Evolutionary conservation across 1,140 invertebrate genomes (phyloP), one percentile per base, ranked within the genome.

Genomic region (Leptopilina boulardi): DNA sequence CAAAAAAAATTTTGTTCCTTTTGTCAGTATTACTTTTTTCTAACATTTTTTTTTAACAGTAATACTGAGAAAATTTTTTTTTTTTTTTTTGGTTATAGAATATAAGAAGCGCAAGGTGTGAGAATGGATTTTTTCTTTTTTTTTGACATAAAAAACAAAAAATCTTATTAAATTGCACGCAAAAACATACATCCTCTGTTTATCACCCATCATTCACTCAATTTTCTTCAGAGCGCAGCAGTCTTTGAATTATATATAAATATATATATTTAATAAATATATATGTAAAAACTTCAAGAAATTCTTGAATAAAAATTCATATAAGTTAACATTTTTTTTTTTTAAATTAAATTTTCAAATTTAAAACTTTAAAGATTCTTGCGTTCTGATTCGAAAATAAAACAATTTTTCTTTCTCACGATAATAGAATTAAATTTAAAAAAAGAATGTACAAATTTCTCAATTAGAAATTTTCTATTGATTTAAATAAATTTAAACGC

Each of bases 161-260:
- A 70, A 47, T 21, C 42, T 79, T n/a, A n/a, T 26, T 78, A 56
- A 78, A 82, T 83, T 84, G 81, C 83, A 84, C 83, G 41, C 76
- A 47, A 70, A n/a, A 82, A 75, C 77, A 79, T 38, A 82, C 75
- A 71, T 75, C 77, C 75, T 44, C 26, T 73, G 66, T n/a, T 79
- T 77, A 71, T 78, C 76, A 77, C 21, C 71, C 47, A 66, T 30
- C 26, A 70, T 56, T n/a, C 54, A 47, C 13, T 71, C 75, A 51
- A 51, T 38, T 76, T n/a, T 71, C 13, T 76, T 30, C 59, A 66
- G 59, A 66, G 26, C 59, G 59, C 6, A 66, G 26, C 59, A 66
- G 59, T 66, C 59, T 66, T n/a, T 30, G 4, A 30, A 66, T 66
- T 21, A 11, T 42, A 18, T 9, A 26, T 3, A 56, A 56, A 56